Evolutionary conservation across 2,113 vertebrate species (phyloP).

Genomic region (Mormoops blainvillei): DNA sequence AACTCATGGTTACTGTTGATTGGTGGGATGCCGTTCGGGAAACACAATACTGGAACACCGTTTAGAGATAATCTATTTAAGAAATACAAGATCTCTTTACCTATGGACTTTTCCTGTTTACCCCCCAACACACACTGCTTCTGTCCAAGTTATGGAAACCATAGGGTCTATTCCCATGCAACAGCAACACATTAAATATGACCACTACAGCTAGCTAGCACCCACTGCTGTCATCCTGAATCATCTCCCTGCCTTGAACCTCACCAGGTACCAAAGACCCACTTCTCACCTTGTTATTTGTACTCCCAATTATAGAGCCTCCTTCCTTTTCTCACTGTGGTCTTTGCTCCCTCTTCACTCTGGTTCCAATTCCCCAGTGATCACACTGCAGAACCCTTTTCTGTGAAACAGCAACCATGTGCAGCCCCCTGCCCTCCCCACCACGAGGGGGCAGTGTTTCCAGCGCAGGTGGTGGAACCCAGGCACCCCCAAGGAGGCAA

Average conservation of each 20-base stretch:
- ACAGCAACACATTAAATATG: not conserved
- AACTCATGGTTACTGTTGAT: not conserved
- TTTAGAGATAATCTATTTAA: not conserved
- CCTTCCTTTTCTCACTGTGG: not conserved
- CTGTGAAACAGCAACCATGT: not conserved
- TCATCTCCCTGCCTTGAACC: not conserved
- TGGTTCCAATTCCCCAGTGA: not conserved
- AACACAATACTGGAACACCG: not conserved
- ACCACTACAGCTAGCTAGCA: not conserved
- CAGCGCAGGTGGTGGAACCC: not conserved
- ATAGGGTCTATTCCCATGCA: not conserved
- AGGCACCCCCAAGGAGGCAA: not conserved
- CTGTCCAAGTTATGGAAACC: not conserved
- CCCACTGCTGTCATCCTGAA: not conserved
- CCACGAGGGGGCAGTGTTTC: not conserved
- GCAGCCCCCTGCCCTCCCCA: not conserved
- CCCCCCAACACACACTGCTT: not conserved
- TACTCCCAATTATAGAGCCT: not conserved
- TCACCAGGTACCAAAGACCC: fast-evolving
- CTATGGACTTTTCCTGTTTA: not conserved
- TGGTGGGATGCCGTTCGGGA: not conserved
- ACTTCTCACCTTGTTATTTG: not conserved
- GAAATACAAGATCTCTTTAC: not conserved
- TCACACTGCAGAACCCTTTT: not conserved
- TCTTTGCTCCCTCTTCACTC: not conserved